Conservation (phyloP, 1,140 invertebrate genomes). For the Drosophila pseudoananassae region DNA sequence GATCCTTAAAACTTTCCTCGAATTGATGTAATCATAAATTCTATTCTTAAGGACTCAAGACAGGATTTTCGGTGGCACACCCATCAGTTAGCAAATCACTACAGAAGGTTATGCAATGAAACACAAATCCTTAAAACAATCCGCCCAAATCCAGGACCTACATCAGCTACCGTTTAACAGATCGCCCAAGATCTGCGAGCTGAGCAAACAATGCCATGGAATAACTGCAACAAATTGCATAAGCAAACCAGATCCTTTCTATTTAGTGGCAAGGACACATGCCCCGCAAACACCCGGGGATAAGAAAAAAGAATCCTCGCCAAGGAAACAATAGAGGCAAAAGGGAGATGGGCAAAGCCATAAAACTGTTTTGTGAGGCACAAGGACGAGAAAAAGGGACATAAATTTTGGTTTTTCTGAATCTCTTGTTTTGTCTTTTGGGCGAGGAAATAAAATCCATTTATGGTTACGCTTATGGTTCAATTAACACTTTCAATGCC, state of each 20-base stretch:
- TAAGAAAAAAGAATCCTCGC: conserved; percentile 22
- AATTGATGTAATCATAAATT: not conserved
- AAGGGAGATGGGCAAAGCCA: conserved; percentile 46
- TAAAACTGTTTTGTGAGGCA: conserved; percentile 58
- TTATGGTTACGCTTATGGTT: conserved; percentile 83
- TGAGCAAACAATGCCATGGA: conserved; percentile 52
- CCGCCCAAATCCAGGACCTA: conserved; percentile 17
- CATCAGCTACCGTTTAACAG: conserved; percentile 54
- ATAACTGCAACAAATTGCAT: conserved; percentile 79
- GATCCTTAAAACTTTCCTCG: conserved; percentile 3
- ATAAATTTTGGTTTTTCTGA: conserved; percentile 71
- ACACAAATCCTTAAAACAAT: conserved; percentile 36
- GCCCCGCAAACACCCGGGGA: conserved; percentile 55
- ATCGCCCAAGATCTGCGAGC: conserved; percentile 14
- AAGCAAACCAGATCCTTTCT: conserved; percentile 56
- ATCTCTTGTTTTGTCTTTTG: conserved; percentile 61
- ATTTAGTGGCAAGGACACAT: conserved; percentile 56
- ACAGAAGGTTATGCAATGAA: conserved; percentile 50
- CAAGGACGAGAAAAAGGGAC: conserved; percentile 22
- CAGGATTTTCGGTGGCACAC: conserved; percentile 17
- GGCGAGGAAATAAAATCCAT: conserved; percentile 79
- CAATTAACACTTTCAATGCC: conserved; percentile 80
- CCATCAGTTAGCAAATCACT: conserved; percentile 5
- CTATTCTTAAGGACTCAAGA: not conserved
- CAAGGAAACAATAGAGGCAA: conserved; percentile 49